Base-by-base conservation (phyloP, 2,113 vertebrate species). In the Nyctibius bracteatus region DNA sequence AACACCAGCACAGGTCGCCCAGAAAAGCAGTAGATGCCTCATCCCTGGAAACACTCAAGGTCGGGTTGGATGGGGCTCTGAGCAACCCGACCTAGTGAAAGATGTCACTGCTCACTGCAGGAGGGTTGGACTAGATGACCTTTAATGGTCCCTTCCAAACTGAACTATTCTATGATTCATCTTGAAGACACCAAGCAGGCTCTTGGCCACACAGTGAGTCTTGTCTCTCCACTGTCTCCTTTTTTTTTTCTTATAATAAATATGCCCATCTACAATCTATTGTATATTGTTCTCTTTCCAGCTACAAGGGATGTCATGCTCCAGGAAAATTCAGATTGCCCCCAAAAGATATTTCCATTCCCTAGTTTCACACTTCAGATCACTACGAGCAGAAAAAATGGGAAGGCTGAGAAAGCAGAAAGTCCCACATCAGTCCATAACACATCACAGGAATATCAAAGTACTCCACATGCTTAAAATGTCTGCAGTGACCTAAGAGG, bases 61-160 rank as follows among this genome's bases (percentile, higher is more conserved):
- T 5, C 20, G 41, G 30, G 4, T 3, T 55, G 23, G 28, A 25
- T 1, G 0, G 19, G 28, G n/a, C 22, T 51, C 18, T 24, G 39
- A 46, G 65, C 6, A 33, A 15, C 24, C 5, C 16, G 41, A 13
- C 41, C 9, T 7, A 7, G 23, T 8, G 8, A n/a, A 58, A 58
- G 35, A 33, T 8, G 28, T 10, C 23, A 19, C 9, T 19, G 57
- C 23, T n/a, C 5, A 6, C 0, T 10, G 41, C 47, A 39, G 24
- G 17, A 9, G 3, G 3, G 5, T 4, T 49, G 25, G 35, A 49
- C n/a, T 22, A 18, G 20, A 15, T 22, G 21, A 2, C 9, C 35
- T n/a, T 43, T 15, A 7, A 8, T 0, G 0, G 16, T 81, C 7
- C 49, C 35, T 67, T 65, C 22, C 51, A 30, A n/a, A 15, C 21